These are phyloP conservation scores for Liposcelis brunnea DNA, from an alignment of 2,888 invertebrate species.

Conservation along the genomic window DNA sequence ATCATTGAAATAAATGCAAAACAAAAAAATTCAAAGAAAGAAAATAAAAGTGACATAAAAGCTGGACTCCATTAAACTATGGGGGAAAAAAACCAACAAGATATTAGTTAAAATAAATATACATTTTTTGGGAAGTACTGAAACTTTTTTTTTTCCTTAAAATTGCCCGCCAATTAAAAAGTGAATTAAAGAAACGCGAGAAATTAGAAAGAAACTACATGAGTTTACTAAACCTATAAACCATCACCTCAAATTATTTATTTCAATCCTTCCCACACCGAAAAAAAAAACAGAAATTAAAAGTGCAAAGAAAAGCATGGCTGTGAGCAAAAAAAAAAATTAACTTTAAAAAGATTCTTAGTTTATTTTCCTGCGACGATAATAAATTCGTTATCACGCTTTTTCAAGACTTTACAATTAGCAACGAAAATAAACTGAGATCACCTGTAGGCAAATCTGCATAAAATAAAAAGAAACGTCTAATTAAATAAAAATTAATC, in stretches of 20 bases:
- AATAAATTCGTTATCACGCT: no score
- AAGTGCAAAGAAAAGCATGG: no score
- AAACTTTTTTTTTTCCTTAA: constrained; percentile 15
- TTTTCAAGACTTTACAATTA: no score
- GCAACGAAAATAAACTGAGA: no score
- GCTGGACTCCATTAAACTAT: constrained; percentile 11
- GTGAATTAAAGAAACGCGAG: constrained; percentile 23
- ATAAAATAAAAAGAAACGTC: no score
- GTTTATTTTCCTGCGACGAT: no score
- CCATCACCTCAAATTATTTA: constrained; percentile 7
- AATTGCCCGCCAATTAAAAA: constrained; percentile 15
- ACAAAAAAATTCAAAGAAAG: neutral
- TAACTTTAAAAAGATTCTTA: no score
- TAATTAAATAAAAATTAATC: constrained; percentile 3
- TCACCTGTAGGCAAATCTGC: no score
- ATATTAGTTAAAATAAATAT: constrained; percentile 16
- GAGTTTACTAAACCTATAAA: constrained; percentile 11
- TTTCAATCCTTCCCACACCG: constrained; percentile 5
- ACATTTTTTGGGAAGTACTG: no score
- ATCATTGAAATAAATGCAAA: constrained; percentile 8
- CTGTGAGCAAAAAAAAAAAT: no score
- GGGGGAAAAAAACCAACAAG: constrained; percentile 18
- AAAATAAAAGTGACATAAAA: constrained; percentile 17
- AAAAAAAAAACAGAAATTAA: no score
- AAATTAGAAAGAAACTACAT: no score